Conservation (phyloP, 2,113 vertebrate species). For the Gallinago undulata region DNA sequence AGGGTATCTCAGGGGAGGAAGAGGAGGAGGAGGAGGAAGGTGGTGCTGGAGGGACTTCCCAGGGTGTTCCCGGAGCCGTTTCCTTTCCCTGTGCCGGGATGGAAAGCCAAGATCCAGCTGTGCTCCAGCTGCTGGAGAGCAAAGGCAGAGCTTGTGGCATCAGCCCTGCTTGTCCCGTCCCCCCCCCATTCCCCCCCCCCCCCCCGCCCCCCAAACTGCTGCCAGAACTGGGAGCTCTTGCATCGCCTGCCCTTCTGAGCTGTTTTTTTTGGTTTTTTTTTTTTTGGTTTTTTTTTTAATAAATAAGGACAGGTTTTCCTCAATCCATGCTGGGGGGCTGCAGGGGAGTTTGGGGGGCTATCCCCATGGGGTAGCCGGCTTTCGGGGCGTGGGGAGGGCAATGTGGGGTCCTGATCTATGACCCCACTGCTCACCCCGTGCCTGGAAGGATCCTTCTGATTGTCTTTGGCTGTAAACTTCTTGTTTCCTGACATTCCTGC, state of each 20-base stretch:
- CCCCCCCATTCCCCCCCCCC: too few species aligned
- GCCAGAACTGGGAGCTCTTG: background rate
- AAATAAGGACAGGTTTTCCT: too few species aligned
- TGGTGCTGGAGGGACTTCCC: background rate
- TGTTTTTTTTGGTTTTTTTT: too few species aligned
- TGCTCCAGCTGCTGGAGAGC: background rate
- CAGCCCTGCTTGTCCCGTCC: background rate
- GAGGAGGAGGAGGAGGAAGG: background rate
- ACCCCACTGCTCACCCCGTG: accelerated
- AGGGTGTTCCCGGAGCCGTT: background rate
- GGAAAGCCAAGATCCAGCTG: background rate
- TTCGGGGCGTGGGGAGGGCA: accelerated
- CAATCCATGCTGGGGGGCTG: background rate
- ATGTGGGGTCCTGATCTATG: accelerated
- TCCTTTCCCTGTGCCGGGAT: background rate
- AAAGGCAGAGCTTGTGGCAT: background rate
- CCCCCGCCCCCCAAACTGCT: background rate
- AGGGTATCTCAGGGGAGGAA: background rate
- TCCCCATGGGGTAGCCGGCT: background rate
- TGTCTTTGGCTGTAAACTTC: background rate
- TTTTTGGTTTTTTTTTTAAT: too few species aligned
- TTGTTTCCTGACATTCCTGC: background rate
- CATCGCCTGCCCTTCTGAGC: background rate
- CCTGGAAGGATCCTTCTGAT: background rate
- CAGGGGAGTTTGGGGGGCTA: background rate